Evolutionary conservation across 2,888 invertebrate species (phyloP).

Genomic region (Graphium colonna): DNA sequence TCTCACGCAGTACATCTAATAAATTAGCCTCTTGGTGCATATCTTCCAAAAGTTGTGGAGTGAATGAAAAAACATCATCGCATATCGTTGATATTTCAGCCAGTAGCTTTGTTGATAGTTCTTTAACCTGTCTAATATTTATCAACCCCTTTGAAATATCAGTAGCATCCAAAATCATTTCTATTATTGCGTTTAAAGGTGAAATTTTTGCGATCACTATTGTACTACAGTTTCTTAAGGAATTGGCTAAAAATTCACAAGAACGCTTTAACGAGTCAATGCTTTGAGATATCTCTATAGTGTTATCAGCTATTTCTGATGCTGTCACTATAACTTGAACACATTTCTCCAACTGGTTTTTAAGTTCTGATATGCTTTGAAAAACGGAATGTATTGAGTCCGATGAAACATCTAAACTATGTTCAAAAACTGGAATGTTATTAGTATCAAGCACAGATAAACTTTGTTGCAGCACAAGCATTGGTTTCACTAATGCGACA

Average conservation of each 20-base stretch:
- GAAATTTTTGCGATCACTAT: conserved; percentile 35
- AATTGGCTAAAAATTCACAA: conserved; percentile 49
- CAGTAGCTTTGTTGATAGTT: conserved; percentile 53
- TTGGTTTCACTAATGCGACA: conserved; percentile 56
- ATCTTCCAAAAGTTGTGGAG: conserved; percentile 39
- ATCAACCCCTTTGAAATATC: conserved; percentile 49
- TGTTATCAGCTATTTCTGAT: conserved; percentile 49
- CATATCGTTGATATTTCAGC: conserved; percentile 48
- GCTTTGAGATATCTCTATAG: conserved; percentile 56
- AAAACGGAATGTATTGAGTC: conserved; percentile 56
- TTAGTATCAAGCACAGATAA: conserved; percentile 55
- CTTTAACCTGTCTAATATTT: conserved; percentile 50
- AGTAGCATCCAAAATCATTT: conserved; percentile 48
- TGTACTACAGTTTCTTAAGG: conserved; percentile 32
- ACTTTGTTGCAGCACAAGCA: conserved; percentile 58
- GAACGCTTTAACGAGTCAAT: conserved; percentile 48
- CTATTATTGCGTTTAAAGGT: conserved; percentile 42
- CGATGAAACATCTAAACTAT: conserved; percentile 54
- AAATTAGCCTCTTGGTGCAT: conserved; percentile 52
- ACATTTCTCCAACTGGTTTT: conserved; percentile 53
- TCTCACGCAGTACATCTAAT: conserved; percentile 53
- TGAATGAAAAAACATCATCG: conserved; percentile 57
- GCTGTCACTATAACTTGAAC: conserved; percentile 52
- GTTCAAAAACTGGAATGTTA: conserved; percentile 66
- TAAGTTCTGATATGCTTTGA: conserved; percentile 52